Conservation (phyloP, 2,113 vertebrate genomes). For the Erythrocebus patas region DNA sequence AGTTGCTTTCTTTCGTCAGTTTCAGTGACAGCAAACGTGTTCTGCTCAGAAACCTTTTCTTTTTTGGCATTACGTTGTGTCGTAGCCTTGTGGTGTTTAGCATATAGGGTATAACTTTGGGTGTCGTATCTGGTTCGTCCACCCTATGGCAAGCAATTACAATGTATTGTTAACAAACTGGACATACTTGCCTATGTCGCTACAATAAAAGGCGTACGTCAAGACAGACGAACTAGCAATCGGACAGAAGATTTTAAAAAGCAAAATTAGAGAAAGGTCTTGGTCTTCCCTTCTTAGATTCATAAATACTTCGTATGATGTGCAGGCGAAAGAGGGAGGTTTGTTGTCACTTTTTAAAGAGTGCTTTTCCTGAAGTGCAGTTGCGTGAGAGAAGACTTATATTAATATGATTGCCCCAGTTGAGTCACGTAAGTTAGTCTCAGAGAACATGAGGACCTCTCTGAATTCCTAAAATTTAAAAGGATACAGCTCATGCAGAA, state of each 20-base stretch:
- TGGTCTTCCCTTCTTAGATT: neutral
- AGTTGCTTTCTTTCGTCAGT: neutral
- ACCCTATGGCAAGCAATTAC: slow-evolving; percentile 54
- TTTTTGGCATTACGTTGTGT: slow-evolving; percentile 16
- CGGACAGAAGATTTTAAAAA: neutral
- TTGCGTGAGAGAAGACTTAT: neutral
- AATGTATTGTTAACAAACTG: slow-evolving; percentile 65
- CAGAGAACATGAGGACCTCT: neutral
- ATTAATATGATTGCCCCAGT: neutral
- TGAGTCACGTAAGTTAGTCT: neutral
- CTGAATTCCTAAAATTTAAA: neutral
- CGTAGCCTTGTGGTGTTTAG: slow-evolving; percentile 21
- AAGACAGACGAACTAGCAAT: neutral
- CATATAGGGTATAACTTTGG: slow-evolving; percentile 2
- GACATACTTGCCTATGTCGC: slow-evolving; percentile 74
- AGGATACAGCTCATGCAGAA: neutral
- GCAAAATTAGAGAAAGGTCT: neutral
- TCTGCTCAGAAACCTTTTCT: slow-evolving; percentile 30
- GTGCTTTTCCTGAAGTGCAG: neutral
- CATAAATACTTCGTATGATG: neutral
- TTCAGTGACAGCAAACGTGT: neutral
- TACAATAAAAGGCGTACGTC: slow-evolving; percentile 50
- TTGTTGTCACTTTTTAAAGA: neutral
- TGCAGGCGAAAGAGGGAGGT: neutral
- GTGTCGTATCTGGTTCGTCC: slow-evolving; percentile 8